Evolutionary conservation across 2,797 vertebrate species (phyloP), one percentile per base, ranked within the genome.

Genomic region (Cichlasoma orientale): DNA sequence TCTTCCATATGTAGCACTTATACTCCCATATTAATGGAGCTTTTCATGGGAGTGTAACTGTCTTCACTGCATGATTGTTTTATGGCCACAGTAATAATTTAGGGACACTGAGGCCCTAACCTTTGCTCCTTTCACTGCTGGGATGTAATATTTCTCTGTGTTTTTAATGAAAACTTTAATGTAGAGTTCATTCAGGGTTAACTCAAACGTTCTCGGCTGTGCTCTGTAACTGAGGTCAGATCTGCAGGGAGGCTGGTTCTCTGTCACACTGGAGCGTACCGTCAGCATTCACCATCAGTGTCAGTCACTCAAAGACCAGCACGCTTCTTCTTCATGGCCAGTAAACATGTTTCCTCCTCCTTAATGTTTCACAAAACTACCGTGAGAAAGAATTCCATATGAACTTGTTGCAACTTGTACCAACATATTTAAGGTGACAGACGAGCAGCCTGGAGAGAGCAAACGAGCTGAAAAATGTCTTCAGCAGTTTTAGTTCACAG

Each of bases 71-170:
- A 78, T 82, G 50, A 87, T 31, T 80, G 83, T 80, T 86, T 78
- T 38, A 78, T 82, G 72, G 69, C 74, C 19, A 2, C 79, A 80
- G 80, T 83, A 75, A 83, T 85, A 83, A 83, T 72, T 77, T 23
- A 78, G 2, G 2, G 23, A 18, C 77, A 47, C 53, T 0, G 1
- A 36, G 58, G 72, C 19, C n/a, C 41, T 77, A 70, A 78, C 82
- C 70, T 85, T 23, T 73, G 59, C 10, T 7, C 18, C 5, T 16
- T 19, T 25, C 1, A 27, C 31, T 79, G 19, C 21, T 38, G 54
- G 2, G 55, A 5, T 4, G 27, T 19, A 63, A n/a, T 50, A 7
- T 12, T 31, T 36, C 12, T 13, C 2, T 72, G 23, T 1, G 9
- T 66, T 19, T 47, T 12, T 47, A 66, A 66, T 66, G 38, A 47